Base-by-base conservation (phyloP, 2,888 invertebrate genomes). In the Tipula confusa region DNA sequence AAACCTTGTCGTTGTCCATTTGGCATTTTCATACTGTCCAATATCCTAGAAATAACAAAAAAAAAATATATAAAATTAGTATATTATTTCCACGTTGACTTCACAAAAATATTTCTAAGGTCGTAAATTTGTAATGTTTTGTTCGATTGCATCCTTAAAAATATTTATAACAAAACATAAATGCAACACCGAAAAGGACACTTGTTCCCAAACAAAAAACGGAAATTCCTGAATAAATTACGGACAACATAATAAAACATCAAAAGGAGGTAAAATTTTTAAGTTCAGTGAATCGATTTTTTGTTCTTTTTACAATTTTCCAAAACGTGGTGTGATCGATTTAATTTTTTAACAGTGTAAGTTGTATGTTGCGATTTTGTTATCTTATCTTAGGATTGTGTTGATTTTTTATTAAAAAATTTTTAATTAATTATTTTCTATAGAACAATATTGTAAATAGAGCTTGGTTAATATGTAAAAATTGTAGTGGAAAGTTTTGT, bases 21-120 rank as follows among this genome's bases (percentile, higher is more conserved):
- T 0, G 94, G 94, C 92, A 95, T 94, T 90, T 95, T 95, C 92
- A 95, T 95, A 86, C 93, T 94, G 88, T 96, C 96, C 88, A 96
- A 90, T 84, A 96, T 91, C 87, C 96, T 96, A 92, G 11, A 92
- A 92, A 85, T 86, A 82, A 18, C 7, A 31, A 82, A 33, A 11
- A 18, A 11, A 36, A 29, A 31, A 29, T n/a, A n/a, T 13, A 80
- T 15, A 80, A 80, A 15, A 31, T 80, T 80, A 31, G 15, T 15
- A 64, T 29, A 79, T 1, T 28, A 29, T 79, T 80, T 29, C 29
- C 80, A 80, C 80, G 29, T 80, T 80, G 18, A 79, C 13, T 24
- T 28, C 4, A 28, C 9, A n/a, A 15, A 64, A 64, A 15, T 18
- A 15, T n/a, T 15, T 64, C 11, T 15, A 28, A 28, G n/a, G 9